phyloP scores from a whole-genome alignment of 1,140 invertebrate species.

The Penaeus vannamei region DNA sequence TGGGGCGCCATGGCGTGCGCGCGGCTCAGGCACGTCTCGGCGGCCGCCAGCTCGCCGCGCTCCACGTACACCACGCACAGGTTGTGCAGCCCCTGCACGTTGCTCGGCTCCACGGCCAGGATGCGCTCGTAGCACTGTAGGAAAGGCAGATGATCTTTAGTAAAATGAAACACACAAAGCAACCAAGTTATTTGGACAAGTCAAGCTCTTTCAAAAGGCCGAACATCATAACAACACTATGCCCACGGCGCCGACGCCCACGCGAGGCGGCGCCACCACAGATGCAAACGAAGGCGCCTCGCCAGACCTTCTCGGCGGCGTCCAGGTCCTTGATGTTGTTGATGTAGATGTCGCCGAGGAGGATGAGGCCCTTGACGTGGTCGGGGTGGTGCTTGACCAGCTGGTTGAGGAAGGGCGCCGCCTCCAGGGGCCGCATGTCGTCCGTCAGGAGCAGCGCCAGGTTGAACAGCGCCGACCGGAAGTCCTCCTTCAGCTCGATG shows the following conservation, averaged over 20 bases:
- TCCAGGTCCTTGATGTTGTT: conserved; percentile 96
- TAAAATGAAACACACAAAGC: not conserved
- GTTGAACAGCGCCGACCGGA: conserved; percentile 95
- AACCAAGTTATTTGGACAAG: conserved; percentile 32
- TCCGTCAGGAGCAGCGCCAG: conserved; percentile 91
- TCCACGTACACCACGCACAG: conserved; percentile 96
- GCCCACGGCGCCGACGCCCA: not conserved
- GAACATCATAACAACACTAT: not conserved
- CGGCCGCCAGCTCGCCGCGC: conserved; percentile 84
- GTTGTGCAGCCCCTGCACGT: conserved; percentile 96
- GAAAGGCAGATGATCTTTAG: conserved; percentile 7
- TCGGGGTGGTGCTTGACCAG: conserved; percentile 92
- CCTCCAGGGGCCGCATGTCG: conserved; percentile 88
- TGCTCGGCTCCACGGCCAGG: conserved; percentile 87
- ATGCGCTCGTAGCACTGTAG: conserved; percentile 91
- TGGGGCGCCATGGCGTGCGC: conserved; percentile 85
- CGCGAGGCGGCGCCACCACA: too few relatives aligned
- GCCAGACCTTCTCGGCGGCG: conserved; percentile 85
- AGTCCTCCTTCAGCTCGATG: conserved; percentile 74
- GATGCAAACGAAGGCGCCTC: not conserved
- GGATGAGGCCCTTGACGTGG: conserved; percentile 93
- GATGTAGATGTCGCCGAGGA: conserved; percentile 96
- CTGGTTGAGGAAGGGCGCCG: conserved; percentile 92
- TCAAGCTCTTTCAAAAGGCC: not conserved
- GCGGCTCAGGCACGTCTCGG: conserved; percentile 86